phyloP scores from a whole-genome alignment of 2,888 invertebrate species.

The Stenodema calcarata region DNA sequence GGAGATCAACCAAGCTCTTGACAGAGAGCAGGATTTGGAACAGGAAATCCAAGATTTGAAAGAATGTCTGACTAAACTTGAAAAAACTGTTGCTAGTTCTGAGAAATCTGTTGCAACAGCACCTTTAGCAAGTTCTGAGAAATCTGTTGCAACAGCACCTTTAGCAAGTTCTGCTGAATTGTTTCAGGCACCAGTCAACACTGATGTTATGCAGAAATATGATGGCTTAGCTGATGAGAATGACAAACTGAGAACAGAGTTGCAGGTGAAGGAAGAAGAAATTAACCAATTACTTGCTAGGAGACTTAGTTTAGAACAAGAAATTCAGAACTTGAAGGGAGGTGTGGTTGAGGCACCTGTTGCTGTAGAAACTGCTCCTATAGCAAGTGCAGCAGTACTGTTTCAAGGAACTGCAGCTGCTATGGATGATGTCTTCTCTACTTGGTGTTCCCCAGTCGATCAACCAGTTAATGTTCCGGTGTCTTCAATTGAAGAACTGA shows the following conservation, averaged over 20 bases:
- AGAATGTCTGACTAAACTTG: not conserved
- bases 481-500: not conserved
- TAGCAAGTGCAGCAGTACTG: constrained; percentile 1
- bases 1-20: constrained; percentile 2
- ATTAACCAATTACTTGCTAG: not conserved
- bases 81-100: not conserved
- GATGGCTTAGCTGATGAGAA: not conserved
- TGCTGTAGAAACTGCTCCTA: not conserved
- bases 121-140: not conserved
- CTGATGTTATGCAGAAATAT: not conserved
- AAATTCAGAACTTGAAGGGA: not conserved
- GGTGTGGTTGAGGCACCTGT: not conserved
- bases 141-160: not conserved
- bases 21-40: constrained; percentile 28
- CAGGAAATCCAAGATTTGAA: constrained; percentile 25
- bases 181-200: not conserved
- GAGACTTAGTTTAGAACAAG: not conserved
- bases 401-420: constrained; percentile 22
- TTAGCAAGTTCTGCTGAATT: not conserved
- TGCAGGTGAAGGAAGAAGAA: not conserved
- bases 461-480: not conserved
- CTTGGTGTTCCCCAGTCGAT: not conserved
- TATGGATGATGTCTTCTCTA: not conserved
- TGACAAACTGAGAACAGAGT: not conserved
- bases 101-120: not conserved